A percentile compares a stretch with the other conserved stretches of the same genome.
phyloP scores from a whole-genome alignment of 2,797 vertebrate species.

The Serranus cabrilla region DNA sequence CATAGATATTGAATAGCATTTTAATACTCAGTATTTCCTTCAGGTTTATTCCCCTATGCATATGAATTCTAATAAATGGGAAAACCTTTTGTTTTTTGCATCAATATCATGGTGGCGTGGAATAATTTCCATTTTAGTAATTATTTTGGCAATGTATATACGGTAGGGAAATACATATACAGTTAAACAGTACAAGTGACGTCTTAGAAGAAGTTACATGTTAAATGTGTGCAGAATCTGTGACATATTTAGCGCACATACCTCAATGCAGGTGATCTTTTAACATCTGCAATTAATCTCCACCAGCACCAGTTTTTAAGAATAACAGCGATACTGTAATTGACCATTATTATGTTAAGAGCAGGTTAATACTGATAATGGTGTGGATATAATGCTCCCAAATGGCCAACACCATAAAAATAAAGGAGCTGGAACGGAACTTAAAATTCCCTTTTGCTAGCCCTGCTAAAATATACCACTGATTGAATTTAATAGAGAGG shows the following conservation, averaged over 20 bases:
- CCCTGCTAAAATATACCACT: not conserved
- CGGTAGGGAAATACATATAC: not conserved
- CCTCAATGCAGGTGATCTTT: not conserved
- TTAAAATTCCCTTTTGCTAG: not conserved
- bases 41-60: not conserved
- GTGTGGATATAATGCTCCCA: conserved; percentile 1
- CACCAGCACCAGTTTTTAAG: not conserved
- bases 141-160: not conserved
- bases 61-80: not conserved
- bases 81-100: not conserved
- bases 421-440: not conserved
- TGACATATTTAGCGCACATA: not conserved
- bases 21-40: not conserved
- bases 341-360: not conserved
- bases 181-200: not conserved
- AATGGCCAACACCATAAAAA: not conserved
- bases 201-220: not conserved
- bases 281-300: not conserved
- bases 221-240: not conserved
- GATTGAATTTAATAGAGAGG: not conserved
- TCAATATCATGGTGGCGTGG: no score
- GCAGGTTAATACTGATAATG: not conserved
- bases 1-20: not conserved
- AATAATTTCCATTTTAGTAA: not conserved
- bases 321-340: not conserved